Percentiles rank a stretch among this genome's conserved stretches.
These are phyloP conservation scores for Charina bottae DNA, from an alignment of 2,113 vertebrate genomes.

Conservation along the genomic window DNA sequence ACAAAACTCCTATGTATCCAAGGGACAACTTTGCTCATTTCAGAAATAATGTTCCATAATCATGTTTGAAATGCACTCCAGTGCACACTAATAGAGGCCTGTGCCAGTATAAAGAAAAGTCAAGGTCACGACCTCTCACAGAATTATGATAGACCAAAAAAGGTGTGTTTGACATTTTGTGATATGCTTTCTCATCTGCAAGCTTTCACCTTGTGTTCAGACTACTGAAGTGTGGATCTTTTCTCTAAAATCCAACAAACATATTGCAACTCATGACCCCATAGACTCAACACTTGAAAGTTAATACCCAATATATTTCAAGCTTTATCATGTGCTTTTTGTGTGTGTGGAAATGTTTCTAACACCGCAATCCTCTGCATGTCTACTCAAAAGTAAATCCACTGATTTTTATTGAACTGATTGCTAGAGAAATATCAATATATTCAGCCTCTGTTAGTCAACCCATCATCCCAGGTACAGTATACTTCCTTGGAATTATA, in stretches of 20 bases:
- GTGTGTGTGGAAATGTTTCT: not conserved
- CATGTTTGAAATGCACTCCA: not conserved
- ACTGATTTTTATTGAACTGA: not conserved
- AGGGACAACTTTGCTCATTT: not conserved
- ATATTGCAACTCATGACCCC: not conserved
- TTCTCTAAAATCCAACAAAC: not conserved
- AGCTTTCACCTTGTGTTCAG: not conserved
- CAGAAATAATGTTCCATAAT: not conserved
- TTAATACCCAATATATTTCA: not conserved
- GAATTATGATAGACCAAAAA: not conserved
- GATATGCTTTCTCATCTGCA: not conserved
- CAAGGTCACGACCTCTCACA: not conserved
- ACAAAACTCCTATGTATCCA: not conserved
- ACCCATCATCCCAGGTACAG: not conserved
- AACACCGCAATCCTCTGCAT: not conserved
- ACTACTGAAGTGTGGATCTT: not conserved
- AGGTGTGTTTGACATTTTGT: conserved; percentile 4
- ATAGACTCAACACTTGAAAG: not conserved
- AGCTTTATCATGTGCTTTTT: not conserved
- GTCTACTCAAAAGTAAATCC: not conserved
- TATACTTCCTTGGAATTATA: not conserved
- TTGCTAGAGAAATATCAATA: not conserved
- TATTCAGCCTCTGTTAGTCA: not conserved
- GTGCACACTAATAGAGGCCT: not conserved
- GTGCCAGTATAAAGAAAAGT: not conserved